phyloP scores from a whole-genome alignment of 1,140 invertebrate genomes.

The Aphidius ervi region DNA sequence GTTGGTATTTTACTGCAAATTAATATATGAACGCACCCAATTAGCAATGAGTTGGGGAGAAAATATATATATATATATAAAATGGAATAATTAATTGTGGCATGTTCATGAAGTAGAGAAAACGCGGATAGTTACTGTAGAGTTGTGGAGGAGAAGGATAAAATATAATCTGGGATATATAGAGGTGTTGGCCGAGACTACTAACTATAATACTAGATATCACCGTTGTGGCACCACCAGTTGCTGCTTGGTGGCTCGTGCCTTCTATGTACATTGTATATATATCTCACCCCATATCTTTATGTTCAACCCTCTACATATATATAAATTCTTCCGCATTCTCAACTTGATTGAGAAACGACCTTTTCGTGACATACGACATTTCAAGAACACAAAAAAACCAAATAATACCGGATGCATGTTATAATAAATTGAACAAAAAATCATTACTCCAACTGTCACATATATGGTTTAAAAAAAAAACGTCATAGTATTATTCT shows the following conservation, averaged over 20 bases:
- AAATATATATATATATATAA: not conserved
- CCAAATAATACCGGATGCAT: slow-evolving; percentile 4
- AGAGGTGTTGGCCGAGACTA: not conserved
- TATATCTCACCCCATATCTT: not conserved
- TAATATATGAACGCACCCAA: too few relatives aligned
- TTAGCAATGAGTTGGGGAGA: too few relatives aligned
- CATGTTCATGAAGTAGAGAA: slow-evolving; percentile 2
- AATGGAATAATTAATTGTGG: slow-evolving; percentile 29
- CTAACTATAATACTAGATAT: slow-evolving; percentile 5
- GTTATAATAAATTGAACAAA: slow-evolving; percentile 18
- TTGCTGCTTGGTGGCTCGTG: slow-evolving; percentile 20
- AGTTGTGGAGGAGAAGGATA: too few relatives aligned
- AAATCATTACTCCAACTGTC: slow-evolving; percentile 27
- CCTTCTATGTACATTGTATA: slow-evolving; percentile 4
- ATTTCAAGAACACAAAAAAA: slow-evolving; percentile 17
- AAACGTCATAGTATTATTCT: not conserved
- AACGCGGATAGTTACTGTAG: not conserved
- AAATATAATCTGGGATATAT: not conserved
- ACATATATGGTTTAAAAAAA: slow-evolving; percentile 8
- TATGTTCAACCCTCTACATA: not conserved
- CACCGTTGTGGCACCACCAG: slow-evolving; percentile 21
- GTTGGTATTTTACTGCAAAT: too few relatives aligned
- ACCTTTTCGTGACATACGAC: slow-evolving; percentile 24
- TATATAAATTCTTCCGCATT: not conserved
- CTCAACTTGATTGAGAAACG: slow-evolving; percentile 25